These are phyloP conservation scores for Actinernus sp. DNA, from an alignment of 92 coral and sea anemone species.

Conservation along the genomic window DNA sequence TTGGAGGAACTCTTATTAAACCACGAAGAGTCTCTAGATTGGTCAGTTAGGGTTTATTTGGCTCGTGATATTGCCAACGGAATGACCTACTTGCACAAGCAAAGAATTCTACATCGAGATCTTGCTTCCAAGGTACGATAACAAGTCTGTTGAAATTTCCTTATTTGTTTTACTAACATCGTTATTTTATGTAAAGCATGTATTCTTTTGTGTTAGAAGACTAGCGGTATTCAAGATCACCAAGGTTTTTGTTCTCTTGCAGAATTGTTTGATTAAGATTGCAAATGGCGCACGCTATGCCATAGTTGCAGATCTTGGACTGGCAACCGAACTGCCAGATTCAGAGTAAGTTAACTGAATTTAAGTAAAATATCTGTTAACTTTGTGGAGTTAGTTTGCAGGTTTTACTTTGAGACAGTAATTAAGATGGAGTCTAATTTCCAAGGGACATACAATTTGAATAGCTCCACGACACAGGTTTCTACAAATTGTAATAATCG, in stretches of 20 bases:
- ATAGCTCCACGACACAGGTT: too few relatives aligned
- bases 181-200: constrained; percentile 23
- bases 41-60: constrained; percentile 86
- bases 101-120: constrained; percentile 93
- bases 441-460: too few relatives aligned
- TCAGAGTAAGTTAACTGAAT: constrained; percentile 16
- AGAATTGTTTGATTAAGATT: constrained; percentile 90
- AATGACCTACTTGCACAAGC: constrained; percentile 83
- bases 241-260: constrained; percentile 13
- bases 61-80: constrained; percentile 95
- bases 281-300: constrained; percentile 76
- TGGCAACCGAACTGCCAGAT: constrained; percentile 84
- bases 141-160: constrained; percentile 3
- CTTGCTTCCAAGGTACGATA: constrained; percentile 90
- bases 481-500: too few relatives aligned
- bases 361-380: too few relatives aligned
- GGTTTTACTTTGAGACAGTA: background rate
- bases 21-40: constrained; percentile 72
- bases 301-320: constrained; percentile 93
- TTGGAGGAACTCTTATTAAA: constrained; percentile 85
- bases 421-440: background rate
- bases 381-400: background rate
- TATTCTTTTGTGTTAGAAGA: constrained; percentile 14
- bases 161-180: constrained; percentile 7
- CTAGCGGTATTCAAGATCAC: constrained; percentile 4